phyloP scores from a whole-genome alignment of 2,113 vertebrate genomes.

The Ramphastos sulfuratus region DNA sequence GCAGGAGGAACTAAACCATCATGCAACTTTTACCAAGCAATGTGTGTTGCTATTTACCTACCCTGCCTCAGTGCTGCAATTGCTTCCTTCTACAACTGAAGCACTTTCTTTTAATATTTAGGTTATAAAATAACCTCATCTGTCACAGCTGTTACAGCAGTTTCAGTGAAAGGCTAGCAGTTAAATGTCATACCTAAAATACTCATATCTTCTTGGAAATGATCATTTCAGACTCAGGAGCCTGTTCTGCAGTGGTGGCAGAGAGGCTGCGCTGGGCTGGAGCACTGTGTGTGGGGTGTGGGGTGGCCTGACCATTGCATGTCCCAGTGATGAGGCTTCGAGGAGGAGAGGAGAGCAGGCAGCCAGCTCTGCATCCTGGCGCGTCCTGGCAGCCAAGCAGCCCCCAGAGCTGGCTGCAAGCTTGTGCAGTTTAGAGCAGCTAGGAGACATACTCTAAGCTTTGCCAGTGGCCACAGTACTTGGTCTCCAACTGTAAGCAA shows the following conservation, averaged over 20 bases:
- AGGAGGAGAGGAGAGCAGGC: background rate
- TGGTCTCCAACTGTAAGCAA: background rate
- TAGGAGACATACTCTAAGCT: background rate
- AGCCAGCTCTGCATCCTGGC: background rate
- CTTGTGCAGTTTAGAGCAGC: background rate
- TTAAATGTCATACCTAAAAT: conserved; percentile 20
- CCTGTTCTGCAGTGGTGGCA: background rate
- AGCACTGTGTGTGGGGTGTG: accelerated
- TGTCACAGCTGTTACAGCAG: conserved; percentile 2
- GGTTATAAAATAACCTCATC: conserved; percentile 9
- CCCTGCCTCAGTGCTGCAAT: background rate
- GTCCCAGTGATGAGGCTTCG: accelerated
- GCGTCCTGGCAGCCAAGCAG: background rate
- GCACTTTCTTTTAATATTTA: conserved; percentile 17
- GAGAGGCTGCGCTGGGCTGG: accelerated
- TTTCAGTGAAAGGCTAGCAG: background rate
- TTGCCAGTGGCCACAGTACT: background rate
- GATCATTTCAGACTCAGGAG: background rate
- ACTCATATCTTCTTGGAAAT: background rate
- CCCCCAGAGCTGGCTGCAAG: background rate
- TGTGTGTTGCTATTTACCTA: background rate
- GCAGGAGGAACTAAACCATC: background rate
- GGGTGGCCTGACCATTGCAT: background rate
- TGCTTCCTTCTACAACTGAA: conserved; percentile 1
- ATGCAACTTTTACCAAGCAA: background rate